Evolutionary conservation across 2,888 invertebrate genomes (phyloP).

Genomic region (Synanthedon formicaeformis): DNA sequence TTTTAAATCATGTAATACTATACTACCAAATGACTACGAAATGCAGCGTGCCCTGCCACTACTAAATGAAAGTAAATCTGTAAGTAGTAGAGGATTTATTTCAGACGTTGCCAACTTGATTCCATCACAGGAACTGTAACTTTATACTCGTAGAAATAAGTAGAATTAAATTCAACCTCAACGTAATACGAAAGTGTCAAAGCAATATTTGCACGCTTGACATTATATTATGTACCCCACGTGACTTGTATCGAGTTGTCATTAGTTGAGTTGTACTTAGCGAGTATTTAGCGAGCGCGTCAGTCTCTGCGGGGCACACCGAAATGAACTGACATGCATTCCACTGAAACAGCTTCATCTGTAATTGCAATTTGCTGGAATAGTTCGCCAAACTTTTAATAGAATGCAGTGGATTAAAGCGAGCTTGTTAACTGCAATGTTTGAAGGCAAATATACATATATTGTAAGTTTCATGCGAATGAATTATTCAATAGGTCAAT

Average conservation of each 20-base stretch:
- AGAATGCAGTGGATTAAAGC: neutral
- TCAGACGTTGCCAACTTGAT: no score
- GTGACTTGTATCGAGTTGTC: neutral
- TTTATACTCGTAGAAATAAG: no score
- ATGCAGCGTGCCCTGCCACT: no score
- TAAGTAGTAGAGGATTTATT: no score
- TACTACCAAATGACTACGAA: no score
- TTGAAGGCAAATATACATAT: no score
- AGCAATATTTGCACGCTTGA: neutral
- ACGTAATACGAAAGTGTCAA: neutral
- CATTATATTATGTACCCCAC: neutral
- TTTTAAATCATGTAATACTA: no score
- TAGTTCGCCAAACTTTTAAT: neutral
- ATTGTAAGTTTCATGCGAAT: no score
- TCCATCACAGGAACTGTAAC: no score
- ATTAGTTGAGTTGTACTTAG: neutral
- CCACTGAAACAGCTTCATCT: neutral
- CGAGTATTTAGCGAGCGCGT: neutral
- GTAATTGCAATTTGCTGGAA: neutral
- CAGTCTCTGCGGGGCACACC: neutral
- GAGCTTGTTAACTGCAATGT: neutral
- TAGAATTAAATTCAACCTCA: neutral
- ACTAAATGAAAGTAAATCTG: no score
- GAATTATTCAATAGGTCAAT: no score
- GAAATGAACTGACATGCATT: neutral